Percentiles rank a stretch among this genome's conserved stretches.
These are phyloP conservation scores for Camponotus floridanus DNA, from an alignment of 1,140 invertebrate genomes.

Conservation along the genomic window DNA sequence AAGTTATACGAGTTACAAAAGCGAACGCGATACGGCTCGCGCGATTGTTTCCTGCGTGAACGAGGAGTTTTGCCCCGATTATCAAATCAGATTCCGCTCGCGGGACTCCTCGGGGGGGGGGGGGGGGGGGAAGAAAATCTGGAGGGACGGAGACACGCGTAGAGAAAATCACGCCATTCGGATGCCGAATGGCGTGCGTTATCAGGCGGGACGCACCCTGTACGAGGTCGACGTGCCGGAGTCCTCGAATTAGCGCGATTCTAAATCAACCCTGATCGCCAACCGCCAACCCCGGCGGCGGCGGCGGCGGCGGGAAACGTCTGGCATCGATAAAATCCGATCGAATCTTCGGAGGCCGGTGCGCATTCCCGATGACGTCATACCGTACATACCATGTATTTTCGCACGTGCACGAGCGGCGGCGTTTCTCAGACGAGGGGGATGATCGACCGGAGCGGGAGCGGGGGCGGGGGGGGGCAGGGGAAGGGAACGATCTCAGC, in stretches of 20 bases:
- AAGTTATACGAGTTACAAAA: slow-evolving; percentile 10
- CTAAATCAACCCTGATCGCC: slow-evolving; percentile 53
- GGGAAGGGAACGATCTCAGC: neutral
- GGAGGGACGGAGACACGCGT: neutral
- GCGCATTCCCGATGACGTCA: slow-evolving; percentile 59
- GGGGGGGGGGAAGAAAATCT: neutral
- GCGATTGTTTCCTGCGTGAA: neutral
- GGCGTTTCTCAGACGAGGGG: slow-evolving; percentile 3
- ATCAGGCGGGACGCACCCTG: neutral
- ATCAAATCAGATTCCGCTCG: slow-evolving; percentile 30
- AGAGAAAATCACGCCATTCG: too few relatives aligned
- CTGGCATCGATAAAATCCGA: slow-evolving; percentile 38
- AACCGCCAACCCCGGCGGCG: neutral
- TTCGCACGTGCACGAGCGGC: slow-evolving; percentile 54
- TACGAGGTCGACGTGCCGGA: slow-evolving; percentile 45
- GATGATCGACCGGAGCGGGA: slow-evolving; percentile 16
- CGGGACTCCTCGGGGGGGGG: slow-evolving; percentile 9
- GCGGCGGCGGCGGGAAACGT: slow-evolving; percentile 30
- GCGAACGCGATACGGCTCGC: slow-evolving; percentile 14
- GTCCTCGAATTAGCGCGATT: slow-evolving; percentile 45
- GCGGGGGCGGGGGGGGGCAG: neutral
- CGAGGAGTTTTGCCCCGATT: neutral
- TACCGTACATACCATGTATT: slow-evolving; percentile 31
- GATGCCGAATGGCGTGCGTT: neutral
- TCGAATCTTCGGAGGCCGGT: slow-evolving; percentile 61